phyloP scores from a whole-genome alignment of 1,140 invertebrate genomes.

The Bombus difficillimus region DNA sequence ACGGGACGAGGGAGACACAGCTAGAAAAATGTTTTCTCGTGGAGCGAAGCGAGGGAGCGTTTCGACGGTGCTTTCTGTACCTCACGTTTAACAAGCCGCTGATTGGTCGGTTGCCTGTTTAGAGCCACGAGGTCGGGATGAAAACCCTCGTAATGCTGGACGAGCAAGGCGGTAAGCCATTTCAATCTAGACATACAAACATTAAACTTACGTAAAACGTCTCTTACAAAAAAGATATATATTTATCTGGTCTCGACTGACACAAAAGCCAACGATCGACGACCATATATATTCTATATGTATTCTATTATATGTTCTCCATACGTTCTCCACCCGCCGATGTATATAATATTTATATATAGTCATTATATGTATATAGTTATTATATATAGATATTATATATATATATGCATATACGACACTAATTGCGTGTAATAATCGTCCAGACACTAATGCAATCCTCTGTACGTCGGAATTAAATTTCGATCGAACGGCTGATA shows the following conservation, averaged over 20 bases:
- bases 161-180: slow-evolving; percentile 96
- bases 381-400: not conserved
- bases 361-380: not conserved
- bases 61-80: slow-evolving; percentile 52
- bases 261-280: slow-evolving; percentile 46
- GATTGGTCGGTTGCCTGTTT: slow-evolving; percentile 86
- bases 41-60: slow-evolving; percentile 69
- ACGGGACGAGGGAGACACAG: no score
- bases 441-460: slow-evolving; percentile 42
- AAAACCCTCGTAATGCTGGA: slow-evolving; percentile 97
- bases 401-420: slow-evolving; percentile 20
- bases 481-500: slow-evolving; percentile 11
- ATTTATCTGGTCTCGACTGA: slow-evolving; percentile 26
- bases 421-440: slow-evolving; percentile 37
- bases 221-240: slow-evolving; percentile 13
- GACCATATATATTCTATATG: slow-evolving; percentile 24
- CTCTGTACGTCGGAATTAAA: not conserved
- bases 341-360: slow-evolving; percentile 18
- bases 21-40: not conserved
- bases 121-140: slow-evolving; percentile 97
- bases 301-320: slow-evolving; percentile 11
- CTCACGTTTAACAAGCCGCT: slow-evolving; percentile 75
- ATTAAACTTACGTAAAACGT: slow-evolving; percentile 43
- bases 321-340: slow-evolving; percentile 11
- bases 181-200: slow-evolving; percentile 68